Percentiles rank a stretch among this genome's conserved stretches.
Evolutionary conservation across 2,888 invertebrate species (phyloP).

Genomic region (Synanthedon myopaeformis): DNA sequence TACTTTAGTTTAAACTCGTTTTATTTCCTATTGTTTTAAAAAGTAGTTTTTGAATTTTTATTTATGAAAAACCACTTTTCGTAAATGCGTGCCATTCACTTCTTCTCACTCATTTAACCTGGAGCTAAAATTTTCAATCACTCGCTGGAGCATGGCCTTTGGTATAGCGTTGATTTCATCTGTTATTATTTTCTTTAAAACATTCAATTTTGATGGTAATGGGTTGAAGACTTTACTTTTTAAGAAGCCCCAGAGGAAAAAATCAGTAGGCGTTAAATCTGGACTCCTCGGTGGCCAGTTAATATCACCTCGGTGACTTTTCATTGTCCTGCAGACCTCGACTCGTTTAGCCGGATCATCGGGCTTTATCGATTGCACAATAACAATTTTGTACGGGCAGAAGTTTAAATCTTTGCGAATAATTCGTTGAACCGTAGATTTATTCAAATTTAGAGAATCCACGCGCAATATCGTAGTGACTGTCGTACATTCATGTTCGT

Average conservation of each 20-base stretch:
- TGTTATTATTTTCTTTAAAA: no score
- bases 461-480: slow-evolving; percentile 12
- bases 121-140: slow-evolving; percentile 10
- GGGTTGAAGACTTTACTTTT: no score
- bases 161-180: slow-evolving; percentile 8
- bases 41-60: background rate
- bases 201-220: no score
- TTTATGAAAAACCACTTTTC: background rate
- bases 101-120: slow-evolving; percentile 12
- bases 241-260: no score
- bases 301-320: background rate
- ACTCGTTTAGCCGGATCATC: slow-evolving; percentile 14
- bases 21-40: background rate
- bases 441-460: slow-evolving; percentile 1
- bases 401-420: slow-evolving; percentile 12
- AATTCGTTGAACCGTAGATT: slow-evolving; percentile 10
- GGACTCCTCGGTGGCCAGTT: no score
- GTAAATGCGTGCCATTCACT: slow-evolving; percentile 9
- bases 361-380: slow-evolving; percentile 18
- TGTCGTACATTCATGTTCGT: slow-evolving; percentile 13
- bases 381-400: slow-evolving; percentile 13
- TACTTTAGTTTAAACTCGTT: background rate
- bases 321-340: slow-evolving; percentile 14
- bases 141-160: slow-evolving; percentile 15
- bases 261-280: no score